Evolutionary conservation across 2,797 vertebrate genomes (phyloP), one percentile per base, ranked within the genome.

Genomic region (Takifugu ocellatus): DNA sequence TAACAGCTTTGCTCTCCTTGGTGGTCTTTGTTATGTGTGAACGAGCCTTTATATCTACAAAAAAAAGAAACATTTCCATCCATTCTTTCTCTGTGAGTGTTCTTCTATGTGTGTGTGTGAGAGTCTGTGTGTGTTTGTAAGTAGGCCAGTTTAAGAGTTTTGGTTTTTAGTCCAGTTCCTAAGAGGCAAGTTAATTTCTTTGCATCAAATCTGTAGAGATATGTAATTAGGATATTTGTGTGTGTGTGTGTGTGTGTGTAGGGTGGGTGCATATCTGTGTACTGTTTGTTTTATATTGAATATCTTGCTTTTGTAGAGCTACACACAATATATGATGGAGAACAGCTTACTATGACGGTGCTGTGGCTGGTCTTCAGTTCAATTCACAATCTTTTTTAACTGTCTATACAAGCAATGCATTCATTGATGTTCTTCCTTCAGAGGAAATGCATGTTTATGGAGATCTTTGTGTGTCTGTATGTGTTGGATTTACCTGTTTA

Each of bases 141-240:
- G 74, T 77, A 82, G 81, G 77, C 77, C 76, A 72, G 72, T 54
- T 49, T 72, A 74, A 71, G 66, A 78, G 79, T 84, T 80, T 21
- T 72, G 81, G 82, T 80, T 77, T 78, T 69, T 11, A 81, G 75
- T 80, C 69, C 72, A 54, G 57, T 67, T 78, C 85, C 78, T 83
- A 72, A 81, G 82, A 84, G 85, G 68, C 69, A 63, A 63, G 84
- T 84, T 83, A 88, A 85, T 86, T 83, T 87, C 84, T 75, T 77
- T 12, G 60, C 77, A 83, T 83, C 76, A 86, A 82, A 83, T 86
- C 75, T 49, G 61, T 74, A 77, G 74, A 72, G 78, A 68, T 72
- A 56, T 79, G 70, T 83, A 77, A 79, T 84, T 77, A 78, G 74
- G 68, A 81, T 71, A 69, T 68, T 69, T 54, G 69, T 53, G 62